Percentiles rank a stretch among this genome's conserved stretches.
These are phyloP conservation scores for Polyergus mexicanus DNA, from an alignment of 1,140 invertebrate genomes.

Conservation along the genomic window DNA sequence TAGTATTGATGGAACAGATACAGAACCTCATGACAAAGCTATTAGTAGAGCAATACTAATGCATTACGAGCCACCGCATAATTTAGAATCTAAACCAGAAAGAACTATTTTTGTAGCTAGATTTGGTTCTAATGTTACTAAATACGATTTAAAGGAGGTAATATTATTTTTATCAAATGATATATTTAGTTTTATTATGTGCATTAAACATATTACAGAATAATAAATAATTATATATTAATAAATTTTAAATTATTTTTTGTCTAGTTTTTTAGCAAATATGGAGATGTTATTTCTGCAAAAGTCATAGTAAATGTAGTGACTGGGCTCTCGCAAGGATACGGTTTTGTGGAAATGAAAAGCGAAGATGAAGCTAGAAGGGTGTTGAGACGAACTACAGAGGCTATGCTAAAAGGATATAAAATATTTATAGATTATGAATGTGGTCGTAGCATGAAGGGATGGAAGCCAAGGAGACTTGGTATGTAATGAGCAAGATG, in stretches of 20 bases:
- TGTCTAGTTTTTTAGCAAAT: constrained; percentile 89
- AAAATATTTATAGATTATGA: constrained; percentile 91
- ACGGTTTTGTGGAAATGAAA: constrained; percentile 95
- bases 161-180: neutral
- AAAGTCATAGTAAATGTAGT: constrained; percentile 93
- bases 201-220: neutral
- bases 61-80: constrained; percentile 90
- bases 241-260: neutral
- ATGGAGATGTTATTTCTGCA: constrained; percentile 90
- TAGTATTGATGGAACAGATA: constrained; percentile 95
- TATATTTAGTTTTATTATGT: constrained; percentile 35
- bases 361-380: constrained; percentile 88
- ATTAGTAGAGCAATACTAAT: constrained; percentile 91
- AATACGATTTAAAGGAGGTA: constrained; percentile 83
- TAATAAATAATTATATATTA: neutral
- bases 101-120: constrained; percentile 93
- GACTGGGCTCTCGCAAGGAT: constrained; percentile 93
- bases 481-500: constrained; percentile 83
- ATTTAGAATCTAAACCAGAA: constrained; percentile 90
- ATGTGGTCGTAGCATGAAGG: constrained; percentile 88
- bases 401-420: constrained; percentile 88
- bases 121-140: constrained; percentile 91
- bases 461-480: constrained; percentile 94
- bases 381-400: constrained; percentile 88
- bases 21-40: constrained; percentile 93